Evolutionary conservation across 1,140 invertebrate species (phyloP).

Genomic region (Tetraneura akinire): DNA sequence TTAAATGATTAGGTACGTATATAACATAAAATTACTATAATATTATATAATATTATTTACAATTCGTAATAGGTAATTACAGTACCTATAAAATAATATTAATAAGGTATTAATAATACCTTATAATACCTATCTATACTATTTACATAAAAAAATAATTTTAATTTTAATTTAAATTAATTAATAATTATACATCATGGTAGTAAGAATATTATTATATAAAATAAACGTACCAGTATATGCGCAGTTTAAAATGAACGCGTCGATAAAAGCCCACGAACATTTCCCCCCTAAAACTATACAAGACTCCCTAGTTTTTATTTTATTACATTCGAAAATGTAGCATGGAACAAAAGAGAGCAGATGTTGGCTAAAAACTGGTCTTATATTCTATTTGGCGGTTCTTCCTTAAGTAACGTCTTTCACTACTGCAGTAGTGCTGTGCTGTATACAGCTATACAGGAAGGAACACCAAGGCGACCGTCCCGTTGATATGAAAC

Average conservation of each 20-base stretch:
- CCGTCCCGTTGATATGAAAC: neutral
- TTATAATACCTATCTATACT: no score
- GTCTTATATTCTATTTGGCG: constrained; percentile 16
- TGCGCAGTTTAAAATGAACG: neutral
- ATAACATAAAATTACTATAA: no score
- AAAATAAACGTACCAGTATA: neutral
- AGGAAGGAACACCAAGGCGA: constrained; percentile 43
- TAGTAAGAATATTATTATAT: neutral
- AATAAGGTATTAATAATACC: no score
- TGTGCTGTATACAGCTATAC: no score
- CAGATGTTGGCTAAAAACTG: constrained; percentile 49
- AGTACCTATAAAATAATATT: no score
- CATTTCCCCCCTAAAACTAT: constrained; percentile 20
- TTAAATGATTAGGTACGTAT: no score
- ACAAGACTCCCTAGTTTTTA: constrained; percentile 39
- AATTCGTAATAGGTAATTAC: no score
- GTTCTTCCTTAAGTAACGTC: constrained; percentile 45
- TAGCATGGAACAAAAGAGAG: constrained; percentile 31
- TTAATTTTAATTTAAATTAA: no score
- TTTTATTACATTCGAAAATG: constrained; percentile 21
- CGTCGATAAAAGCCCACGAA: neutral
- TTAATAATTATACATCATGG: neutral
- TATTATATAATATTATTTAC: no score
- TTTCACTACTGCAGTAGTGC: constrained; percentile 24
- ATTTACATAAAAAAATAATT: no score